phyloP scores from a whole-genome alignment of 1,140 invertebrate genomes.

The Saxidomus purpurata region DNA sequence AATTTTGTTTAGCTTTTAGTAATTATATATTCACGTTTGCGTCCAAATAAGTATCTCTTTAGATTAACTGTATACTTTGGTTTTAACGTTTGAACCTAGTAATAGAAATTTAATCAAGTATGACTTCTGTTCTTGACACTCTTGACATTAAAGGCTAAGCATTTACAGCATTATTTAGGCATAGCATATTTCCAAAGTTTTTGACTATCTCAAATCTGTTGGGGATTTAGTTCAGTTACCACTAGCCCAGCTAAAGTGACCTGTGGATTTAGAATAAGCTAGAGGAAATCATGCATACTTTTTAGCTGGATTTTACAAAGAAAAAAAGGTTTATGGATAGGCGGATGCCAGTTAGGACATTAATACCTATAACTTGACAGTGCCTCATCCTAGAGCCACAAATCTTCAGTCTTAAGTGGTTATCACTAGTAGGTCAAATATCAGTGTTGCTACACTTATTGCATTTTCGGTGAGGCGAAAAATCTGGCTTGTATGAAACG shows the following conservation, averaged over 20 bases:
- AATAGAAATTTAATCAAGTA: slow-evolving; percentile 28
- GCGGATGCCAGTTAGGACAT: no score
- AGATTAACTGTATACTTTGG: slow-evolving; percentile 12
- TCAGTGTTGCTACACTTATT: slow-evolving; percentile 4
- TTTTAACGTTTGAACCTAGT: no score
- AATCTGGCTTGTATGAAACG: background rate
- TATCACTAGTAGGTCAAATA: slow-evolving; percentile 31
- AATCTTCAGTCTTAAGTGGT: slow-evolving; percentile 30
- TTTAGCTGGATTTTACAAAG: slow-evolving; percentile 1
- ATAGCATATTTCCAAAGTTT: slow-evolving; percentile 43
- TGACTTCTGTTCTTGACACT: slow-evolving; percentile 41
- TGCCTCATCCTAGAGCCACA: slow-evolving; percentile 44
- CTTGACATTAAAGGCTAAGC: no score
- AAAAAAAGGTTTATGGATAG: slow-evolving; percentile 26
- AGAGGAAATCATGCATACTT: slow-evolving; percentile 17
- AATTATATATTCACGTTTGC: slow-evolving; percentile 22
- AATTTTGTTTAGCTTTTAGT: slow-evolving; percentile 40
- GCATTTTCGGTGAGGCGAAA: slow-evolving; percentile 13
- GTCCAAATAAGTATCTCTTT: slow-evolving; percentile 33
- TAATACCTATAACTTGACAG: slow-evolving; percentile 38
- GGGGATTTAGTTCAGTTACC: slow-evolving; percentile 38
- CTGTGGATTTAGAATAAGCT: slow-evolving; percentile 40
- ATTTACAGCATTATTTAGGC: slow-evolving; percentile 30
- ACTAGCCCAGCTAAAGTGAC: slow-evolving; percentile 37
- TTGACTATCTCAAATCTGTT: slow-evolving; percentile 45